phyloP scores from a whole-genome alignment of 2,797 vertebrate species.

The Caiman crocodilus region DNA sequence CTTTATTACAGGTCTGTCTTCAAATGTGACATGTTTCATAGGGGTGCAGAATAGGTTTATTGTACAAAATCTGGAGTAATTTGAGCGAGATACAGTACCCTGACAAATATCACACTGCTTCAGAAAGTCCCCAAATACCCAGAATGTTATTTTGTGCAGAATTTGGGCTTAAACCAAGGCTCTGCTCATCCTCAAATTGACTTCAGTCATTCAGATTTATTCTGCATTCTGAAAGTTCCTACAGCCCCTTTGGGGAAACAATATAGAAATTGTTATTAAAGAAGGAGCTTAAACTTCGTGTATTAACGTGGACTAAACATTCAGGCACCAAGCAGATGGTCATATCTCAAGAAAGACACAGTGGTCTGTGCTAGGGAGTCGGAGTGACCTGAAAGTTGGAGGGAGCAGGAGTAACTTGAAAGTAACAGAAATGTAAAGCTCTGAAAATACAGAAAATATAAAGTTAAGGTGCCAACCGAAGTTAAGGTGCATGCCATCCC shows the following conservation, averaged over 20 bases:
- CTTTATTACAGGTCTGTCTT: no score
- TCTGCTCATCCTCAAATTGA: background rate
- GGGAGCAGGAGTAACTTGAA: background rate
- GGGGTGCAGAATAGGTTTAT: no score
- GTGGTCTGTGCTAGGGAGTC: accelerated
- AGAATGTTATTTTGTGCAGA: background rate
- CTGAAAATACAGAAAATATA: background rate
- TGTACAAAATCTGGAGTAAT: no score
- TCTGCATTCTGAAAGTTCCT: background rate
- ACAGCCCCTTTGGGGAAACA: background rate
- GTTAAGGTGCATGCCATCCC: background rate
- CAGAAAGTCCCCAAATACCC: background rate
- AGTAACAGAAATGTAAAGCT: background rate
- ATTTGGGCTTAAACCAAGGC: background rate
- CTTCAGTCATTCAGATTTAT: background rate
- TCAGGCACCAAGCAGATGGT: background rate
- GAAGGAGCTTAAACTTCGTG: background rate
- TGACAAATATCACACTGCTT: background rate
- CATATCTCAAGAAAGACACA: no score
- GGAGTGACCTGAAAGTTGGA: background rate
- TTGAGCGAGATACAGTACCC: no score
- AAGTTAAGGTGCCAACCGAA: background rate
- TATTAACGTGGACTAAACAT: accelerated
- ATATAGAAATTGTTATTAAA: background rate
- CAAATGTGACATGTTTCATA: no score